A percentile compares a stretch with the other conserved stretches of the same genome.
These are phyloP conservation scores for Bombus picipes DNA, from an alignment of 1,140 invertebrate genomes.

Conservation along the genomic window DNA sequence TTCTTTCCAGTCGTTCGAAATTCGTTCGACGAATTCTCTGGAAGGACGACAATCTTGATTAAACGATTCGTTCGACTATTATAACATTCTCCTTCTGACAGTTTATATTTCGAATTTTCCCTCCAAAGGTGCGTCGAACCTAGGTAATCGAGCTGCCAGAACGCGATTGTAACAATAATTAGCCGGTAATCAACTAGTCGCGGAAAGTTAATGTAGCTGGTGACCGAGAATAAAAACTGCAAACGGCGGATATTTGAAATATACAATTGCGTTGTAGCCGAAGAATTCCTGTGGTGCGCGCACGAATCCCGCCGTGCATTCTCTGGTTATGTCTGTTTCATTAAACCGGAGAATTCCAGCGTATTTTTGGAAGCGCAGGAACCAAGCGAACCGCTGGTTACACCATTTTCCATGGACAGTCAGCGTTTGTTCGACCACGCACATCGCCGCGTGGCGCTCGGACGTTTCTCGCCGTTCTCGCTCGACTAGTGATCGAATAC, in stretches of 20 bases:
- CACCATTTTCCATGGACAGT: slow-evolving; percentile 42
- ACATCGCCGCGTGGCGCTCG: slow-evolving; percentile 45
- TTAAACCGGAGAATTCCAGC: slow-evolving; percentile 62
- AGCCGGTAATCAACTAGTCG: slow-evolving; percentile 10
- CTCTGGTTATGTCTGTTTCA: slow-evolving; percentile 67
- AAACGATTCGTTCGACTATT: not conserved
- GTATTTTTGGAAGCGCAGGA: slow-evolving; percentile 58
- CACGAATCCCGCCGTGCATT: slow-evolving; percentile 44
- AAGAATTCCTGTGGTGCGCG: slow-evolving; percentile 54
- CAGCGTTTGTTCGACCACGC: slow-evolving; percentile 34
- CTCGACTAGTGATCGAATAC: slow-evolving; percentile 59
- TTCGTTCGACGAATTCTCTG: too few relatives aligned
- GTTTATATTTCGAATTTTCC: not conserved
- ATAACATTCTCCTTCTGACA: too few relatives aligned
- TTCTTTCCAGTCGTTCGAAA: not conserved
- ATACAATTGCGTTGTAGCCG: slow-evolving; percentile 18
- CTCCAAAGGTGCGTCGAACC: not conserved
- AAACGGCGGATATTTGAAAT: slow-evolving; percentile 56
- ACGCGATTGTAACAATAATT: slow-evolving; percentile 11
- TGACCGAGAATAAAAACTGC: slow-evolving; percentile 40
- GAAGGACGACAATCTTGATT: not conserved
- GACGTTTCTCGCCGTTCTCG: slow-evolving; percentile 47
- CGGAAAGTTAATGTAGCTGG: not conserved
- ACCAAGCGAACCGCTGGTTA: slow-evolving; percentile 56
- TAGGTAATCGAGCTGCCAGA: not conserved